Evolutionary conservation across 2,888 invertebrate species (phyloP).

Genomic region (Folsomia manolachei): DNA sequence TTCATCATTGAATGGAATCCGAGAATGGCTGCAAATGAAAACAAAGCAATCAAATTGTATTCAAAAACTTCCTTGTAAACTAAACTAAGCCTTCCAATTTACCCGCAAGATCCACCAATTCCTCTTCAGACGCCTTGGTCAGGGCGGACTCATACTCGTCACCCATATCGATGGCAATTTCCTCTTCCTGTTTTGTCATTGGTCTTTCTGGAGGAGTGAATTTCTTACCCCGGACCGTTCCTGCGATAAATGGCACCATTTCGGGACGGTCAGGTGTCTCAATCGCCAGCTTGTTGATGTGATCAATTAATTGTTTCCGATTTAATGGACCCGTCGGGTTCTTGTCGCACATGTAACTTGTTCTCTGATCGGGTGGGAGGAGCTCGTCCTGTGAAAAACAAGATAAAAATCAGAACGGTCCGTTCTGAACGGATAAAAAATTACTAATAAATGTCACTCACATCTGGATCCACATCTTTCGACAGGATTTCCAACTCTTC

Average conservation of each 20-base stretch:
- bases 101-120: slow-evolving; percentile 97
- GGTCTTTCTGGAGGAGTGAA: slow-evolving; percentile 72
- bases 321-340: slow-evolving; percentile 92
- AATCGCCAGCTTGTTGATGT: slow-evolving; percentile 96
- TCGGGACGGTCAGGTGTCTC: slow-evolving; percentile 98
- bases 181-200: slow-evolving; percentile 80
- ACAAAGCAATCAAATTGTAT: neutral
- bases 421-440: neutral
- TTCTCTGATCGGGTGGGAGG: slow-evolving; percentile 92
- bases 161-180: slow-evolving; percentile 87
- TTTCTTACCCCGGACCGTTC: slow-evolving; percentile 88
- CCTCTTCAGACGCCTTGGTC: slow-evolving; percentile 82
- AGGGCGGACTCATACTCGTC: slow-evolving; percentile 93
- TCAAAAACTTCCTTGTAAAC: slow-evolving; percentile 4
- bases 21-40: slow-evolving; percentile 71
- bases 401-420: neutral
- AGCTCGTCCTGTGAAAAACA: slow-evolving; percentile 80
- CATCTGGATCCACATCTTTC: slow-evolving; percentile 99
- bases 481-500: slow-evolving; percentile 96
- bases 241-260: slow-evolving; percentile 86
- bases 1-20: slow-evolving; percentile 99
- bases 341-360: slow-evolving; percentile 94
- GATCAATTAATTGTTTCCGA: slow-evolving; percentile 90
- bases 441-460: slow-evolving; percentile 61
- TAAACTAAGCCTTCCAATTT: slow-evolving; percentile 41